phyloP scores from a whole-genome alignment of 2,888 invertebrate species.

The Charanyca ferruginea region DNA sequence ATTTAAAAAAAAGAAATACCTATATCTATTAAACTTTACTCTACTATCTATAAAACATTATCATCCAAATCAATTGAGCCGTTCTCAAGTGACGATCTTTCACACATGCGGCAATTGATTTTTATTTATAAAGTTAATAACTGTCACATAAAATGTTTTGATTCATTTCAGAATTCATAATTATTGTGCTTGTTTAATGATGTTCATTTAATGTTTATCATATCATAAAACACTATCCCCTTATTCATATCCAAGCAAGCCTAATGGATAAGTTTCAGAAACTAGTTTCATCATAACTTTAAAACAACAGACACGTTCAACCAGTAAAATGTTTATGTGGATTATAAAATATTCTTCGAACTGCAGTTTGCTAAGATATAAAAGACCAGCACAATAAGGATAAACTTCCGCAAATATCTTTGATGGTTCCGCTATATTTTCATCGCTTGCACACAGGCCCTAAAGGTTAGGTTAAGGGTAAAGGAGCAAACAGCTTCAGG shows the following conservation, averaged over 20 bases:
- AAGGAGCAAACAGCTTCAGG: conserved; percentile 88
- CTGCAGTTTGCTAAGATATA: conserved; percentile 31
- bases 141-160: too few relatives aligned
- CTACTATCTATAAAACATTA: too few relatives aligned
- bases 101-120: too few relatives aligned
- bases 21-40: too few relatives aligned
- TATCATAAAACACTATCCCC: conserved; percentile 21
- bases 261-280: conserved; percentile 47
- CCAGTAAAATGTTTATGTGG: conserved; percentile 32
- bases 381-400: not conserved
- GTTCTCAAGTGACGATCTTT: too few relatives aligned
- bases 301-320: conserved; percentile 34
- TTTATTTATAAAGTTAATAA: too few relatives aligned
- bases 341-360: conserved; percentile 40
- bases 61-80: too few relatives aligned
- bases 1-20: too few relatives aligned
- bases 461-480: conserved; percentile 85
- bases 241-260: conserved; percentile 16
- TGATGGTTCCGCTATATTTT: conserved; percentile 44
- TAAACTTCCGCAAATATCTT: not conserved
- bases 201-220: conserved; percentile 7
- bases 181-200: not conserved
- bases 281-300: conserved; percentile 45
- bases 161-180: too few relatives aligned
- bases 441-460: conserved; percentile 60